Conservation (phyloP, 2,797 vertebrate species). For the Lacerta viridis region DNA sequence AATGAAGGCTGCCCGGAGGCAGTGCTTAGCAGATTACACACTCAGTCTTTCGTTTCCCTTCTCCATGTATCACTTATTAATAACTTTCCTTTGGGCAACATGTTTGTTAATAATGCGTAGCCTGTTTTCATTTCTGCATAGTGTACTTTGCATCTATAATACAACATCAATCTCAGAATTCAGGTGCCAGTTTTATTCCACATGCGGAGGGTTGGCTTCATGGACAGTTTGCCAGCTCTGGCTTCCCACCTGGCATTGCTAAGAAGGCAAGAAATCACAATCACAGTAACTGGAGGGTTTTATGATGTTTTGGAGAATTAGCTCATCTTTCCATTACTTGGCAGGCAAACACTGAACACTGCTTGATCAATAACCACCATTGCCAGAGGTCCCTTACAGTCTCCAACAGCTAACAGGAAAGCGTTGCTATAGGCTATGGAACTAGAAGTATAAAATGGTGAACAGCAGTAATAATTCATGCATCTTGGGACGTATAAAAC, state of each 20-base stretch:
- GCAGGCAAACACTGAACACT: slow-evolving; percentile 62
- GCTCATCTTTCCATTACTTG: slow-evolving; percentile 69
- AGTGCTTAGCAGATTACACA: slow-evolving; percentile 37
- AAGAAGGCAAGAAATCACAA: slow-evolving; percentile 63
- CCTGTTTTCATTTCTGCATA: slow-evolving; percentile 33
- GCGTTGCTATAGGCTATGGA: slow-evolving; percentile 74
- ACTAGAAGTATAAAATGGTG: slow-evolving; percentile 77
- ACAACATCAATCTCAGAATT: slow-evolving; percentile 41
- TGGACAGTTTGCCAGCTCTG: slow-evolving; percentile 14
- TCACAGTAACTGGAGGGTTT: slow-evolving; percentile 43
- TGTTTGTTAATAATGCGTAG: not conserved
- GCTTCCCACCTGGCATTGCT: slow-evolving; percentile 33
- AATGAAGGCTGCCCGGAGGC: slow-evolving; percentile 33
- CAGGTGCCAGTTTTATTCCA: slow-evolving; percentile 42
- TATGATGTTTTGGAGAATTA: slow-evolving; percentile 67
- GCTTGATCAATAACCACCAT: slow-evolving; percentile 73
- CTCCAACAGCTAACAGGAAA: slow-evolving; percentile 65
- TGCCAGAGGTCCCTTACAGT: slow-evolving; percentile 68
- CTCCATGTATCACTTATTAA: slow-evolving; percentile 37
- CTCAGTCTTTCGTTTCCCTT: slow-evolving; percentile 35
- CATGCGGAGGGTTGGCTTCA: slow-evolving; percentile 3
- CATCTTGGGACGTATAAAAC: slow-evolving; percentile 76
- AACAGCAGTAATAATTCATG: slow-evolving; percentile 81
- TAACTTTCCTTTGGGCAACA: slow-evolving; percentile 30
- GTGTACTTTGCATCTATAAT: not conserved